phyloP scores from a whole-genome alignment of 2,113 vertebrate genomes.

The Plectropomus leopardus region DNA sequence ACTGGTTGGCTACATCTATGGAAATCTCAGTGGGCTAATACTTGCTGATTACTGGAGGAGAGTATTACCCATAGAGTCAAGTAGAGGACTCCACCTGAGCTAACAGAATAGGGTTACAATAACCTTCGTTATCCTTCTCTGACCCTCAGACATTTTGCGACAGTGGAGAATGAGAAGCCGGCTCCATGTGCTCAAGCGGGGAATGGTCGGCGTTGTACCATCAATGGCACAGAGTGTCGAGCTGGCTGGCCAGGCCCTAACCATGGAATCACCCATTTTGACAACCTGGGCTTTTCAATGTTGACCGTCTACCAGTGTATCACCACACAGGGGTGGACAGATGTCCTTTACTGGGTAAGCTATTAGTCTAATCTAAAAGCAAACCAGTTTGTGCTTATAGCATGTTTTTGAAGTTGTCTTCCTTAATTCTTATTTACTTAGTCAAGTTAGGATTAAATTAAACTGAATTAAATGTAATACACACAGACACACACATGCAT shows the following conservation, averaged over 20 bases:
- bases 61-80: no score
- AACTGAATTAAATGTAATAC: no score
- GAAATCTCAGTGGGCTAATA: no score
- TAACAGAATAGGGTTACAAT: background rate
- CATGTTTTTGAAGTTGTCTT: no score
- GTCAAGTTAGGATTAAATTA: no score
- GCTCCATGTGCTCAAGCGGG: constrained; percentile 90
- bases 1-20: no score
- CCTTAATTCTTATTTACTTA: no score
- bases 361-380: background rate
- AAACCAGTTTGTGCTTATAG: background rate
- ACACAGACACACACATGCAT: no score
- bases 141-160: constrained; percentile 88
- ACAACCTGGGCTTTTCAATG: constrained; percentile 95
- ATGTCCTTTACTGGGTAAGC: constrained; percentile 93
- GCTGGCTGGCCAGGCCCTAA: constrained; percentile 92
- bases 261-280: constrained; percentile 93
- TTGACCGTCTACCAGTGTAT: constrained; percentile 96
- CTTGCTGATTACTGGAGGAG: no score
- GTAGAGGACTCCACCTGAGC: no score
- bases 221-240: constrained; percentile 90
- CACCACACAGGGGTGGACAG: constrained; percentile 95
- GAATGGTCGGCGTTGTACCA: constrained; percentile 89
- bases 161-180: constrained; percentile 86
- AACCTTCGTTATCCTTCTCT: background rate